Evolutionary conservation across 2,113 vertebrate species (phyloP).

Genomic region (Paradoxurus hermaphroditus): DNA sequence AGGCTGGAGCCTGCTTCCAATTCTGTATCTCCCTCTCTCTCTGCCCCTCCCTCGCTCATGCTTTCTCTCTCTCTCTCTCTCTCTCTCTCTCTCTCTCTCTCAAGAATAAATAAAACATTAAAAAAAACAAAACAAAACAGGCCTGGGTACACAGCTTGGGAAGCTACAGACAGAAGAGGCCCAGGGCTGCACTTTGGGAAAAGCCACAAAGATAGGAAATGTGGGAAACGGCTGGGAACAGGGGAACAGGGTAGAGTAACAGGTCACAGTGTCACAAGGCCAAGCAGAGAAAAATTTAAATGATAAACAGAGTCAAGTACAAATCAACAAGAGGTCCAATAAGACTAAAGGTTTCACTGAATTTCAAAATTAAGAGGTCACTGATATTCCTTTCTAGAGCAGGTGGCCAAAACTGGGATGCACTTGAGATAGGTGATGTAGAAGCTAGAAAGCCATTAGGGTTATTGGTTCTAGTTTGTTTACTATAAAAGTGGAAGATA

Average conservation of each 20-base stretch:
- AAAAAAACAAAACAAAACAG: too few species aligned
- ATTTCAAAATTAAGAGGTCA: neutral
- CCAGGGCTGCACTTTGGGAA: neutral
- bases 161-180: neutral
- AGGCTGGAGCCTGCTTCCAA: too few species aligned
- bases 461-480: neutral
- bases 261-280: neutral
- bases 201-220: neutral
- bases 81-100: too few species aligned
- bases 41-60: too few species aligned
- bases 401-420: neutral
- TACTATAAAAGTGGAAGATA: slow-evolving; percentile 36
- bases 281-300: neutral
- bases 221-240: neutral
- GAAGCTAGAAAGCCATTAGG: neutral
- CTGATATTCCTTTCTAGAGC: neutral
- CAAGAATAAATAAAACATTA: too few species aligned
- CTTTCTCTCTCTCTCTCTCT: too few species aligned
- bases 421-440: rapidly evolving
- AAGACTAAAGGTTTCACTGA: neutral
- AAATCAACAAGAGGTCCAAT: neutral
- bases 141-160: neutral
- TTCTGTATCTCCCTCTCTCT: too few species aligned
- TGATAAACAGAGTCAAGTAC: neutral
- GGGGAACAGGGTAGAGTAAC: neutral